These are phyloP conservation scores for Sphaerodactylus townsendi DNA, from an alignment of 2,113 vertebrate genomes.

Conservation along the genomic window DNA sequence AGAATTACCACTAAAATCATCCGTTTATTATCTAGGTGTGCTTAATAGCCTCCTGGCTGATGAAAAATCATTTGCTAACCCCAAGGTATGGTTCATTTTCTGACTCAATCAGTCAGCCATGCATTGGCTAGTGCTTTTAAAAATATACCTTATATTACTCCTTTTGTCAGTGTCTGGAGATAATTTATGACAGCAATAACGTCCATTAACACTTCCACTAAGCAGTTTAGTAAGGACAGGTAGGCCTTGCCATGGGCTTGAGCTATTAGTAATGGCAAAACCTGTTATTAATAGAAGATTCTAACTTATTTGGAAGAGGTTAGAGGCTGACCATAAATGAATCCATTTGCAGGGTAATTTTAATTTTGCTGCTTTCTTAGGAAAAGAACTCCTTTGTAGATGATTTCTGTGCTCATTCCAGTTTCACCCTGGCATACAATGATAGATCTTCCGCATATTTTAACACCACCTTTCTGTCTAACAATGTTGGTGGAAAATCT, in stretches of 20 bases:
- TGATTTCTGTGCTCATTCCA: constrained; percentile 1
- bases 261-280: constrained; percentile 60
- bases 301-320: constrained; percentile 52
- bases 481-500: neutral
- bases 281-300: constrained; percentile 58
- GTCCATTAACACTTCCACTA: constrained; percentile 54
- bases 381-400: constrained; percentile 8
- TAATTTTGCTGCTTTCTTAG: constrained; percentile 26
- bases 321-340: constrained; percentile 60
- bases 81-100: constrained; percentile 69
- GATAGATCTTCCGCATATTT: neutral
- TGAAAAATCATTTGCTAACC: constrained; percentile 74
- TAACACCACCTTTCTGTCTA: neutral
- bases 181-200: constrained; percentile 54
- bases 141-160: constrained; percentile 59
- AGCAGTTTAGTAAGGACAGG: constrained; percentile 57
- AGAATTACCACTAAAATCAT: constrained; percentile 71
- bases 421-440: neutral
- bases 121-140: constrained; percentile 55
- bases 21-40: constrained; percentile 76
- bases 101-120: constrained; percentile 61
- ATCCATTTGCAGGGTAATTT: constrained; percentile 49
- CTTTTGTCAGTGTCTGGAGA: constrained; percentile 65
- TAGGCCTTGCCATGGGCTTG: constrained; percentile 43
- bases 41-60: constrained; percentile 72